These are phyloP conservation scores for Helostoma temminkii DNA, from an alignment of 2,797 vertebrate species.

Conservation along the genomic window DNA sequence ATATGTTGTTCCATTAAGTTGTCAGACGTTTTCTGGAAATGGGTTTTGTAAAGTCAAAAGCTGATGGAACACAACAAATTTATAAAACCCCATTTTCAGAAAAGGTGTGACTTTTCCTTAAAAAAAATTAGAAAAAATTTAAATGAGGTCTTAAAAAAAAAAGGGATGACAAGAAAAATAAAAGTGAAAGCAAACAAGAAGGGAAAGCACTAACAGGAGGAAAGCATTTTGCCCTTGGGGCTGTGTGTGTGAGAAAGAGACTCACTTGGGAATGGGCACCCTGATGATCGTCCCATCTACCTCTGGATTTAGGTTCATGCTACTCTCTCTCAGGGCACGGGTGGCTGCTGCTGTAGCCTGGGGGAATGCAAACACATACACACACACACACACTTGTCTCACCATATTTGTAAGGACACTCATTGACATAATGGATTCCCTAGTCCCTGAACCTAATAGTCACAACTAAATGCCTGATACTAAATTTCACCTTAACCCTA, in stretches of 20 bases:
- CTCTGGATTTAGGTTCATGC: conserved; percentile 98
- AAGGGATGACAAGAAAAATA: conserved; percentile 3
- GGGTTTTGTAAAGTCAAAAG: not conserved
- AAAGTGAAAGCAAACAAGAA: conserved; percentile 32
- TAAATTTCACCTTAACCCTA: no score
- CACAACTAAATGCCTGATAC: no score
- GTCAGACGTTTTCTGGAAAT: no score
- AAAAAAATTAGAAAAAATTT: no score
- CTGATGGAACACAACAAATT: no score
- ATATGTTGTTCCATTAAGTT: no score
- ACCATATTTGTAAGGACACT: no score
- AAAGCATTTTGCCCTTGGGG: conserved; percentile 30
- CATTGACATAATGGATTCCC: no score
- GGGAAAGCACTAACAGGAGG: conserved; percentile 27
- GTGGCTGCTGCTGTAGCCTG: conserved; percentile 92
- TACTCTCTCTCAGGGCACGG: conserved; percentile 92
- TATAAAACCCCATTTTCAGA: no score
- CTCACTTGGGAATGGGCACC: conserved; percentile 96
- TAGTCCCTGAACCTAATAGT: no score
- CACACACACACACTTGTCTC: conserved; percentile 71
- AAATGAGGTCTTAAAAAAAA: no score
- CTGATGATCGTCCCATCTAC: conserved; percentile 93
- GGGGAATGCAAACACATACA: conserved; percentile 77
- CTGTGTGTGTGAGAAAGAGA: conserved; percentile 56
- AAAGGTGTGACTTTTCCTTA: no score